Percentiles rank a stretch among this genome's conserved stretches.
Evolutionary conservation across 2,888 invertebrate genomes (phyloP).

Genomic region (Acrobasis consociella): DNA sequence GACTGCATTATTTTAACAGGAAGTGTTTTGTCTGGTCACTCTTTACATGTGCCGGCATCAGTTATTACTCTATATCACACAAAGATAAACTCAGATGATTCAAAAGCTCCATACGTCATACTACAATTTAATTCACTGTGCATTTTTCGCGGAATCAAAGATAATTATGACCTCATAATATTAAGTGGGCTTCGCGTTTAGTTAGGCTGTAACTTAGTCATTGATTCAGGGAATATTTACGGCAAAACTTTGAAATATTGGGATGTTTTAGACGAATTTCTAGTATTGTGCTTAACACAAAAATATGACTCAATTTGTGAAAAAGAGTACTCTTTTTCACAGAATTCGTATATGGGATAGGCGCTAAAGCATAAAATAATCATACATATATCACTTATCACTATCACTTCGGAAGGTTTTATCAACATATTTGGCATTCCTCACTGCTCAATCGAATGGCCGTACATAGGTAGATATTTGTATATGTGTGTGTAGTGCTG

Average conservation of each 20-base stretch:
- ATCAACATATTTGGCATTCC: too few species aligned
- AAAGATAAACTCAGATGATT: constrained; percentile 34
- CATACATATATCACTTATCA: too few species aligned
- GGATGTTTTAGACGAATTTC: not conserved
- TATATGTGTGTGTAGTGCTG: too few species aligned
- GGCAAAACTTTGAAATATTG: constrained; percentile 22
- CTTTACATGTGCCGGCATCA: not conserved
- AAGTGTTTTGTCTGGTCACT: not conserved
- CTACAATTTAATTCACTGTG: constrained; percentile 34
- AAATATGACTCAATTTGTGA: too few species aligned
- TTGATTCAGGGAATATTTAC: constrained; percentile 39
- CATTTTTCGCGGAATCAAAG: constrained; percentile 51
- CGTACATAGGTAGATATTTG: too few species aligned
- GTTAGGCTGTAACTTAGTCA: constrained; percentile 47
- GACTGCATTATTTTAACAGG: not conserved
- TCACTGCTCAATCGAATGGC: too few species aligned
- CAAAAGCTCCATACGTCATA: constrained; percentile 35
- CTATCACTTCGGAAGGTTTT: too few species aligned
- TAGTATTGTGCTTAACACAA: too few species aligned
- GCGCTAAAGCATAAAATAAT: too few species aligned
- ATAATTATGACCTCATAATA: constrained; percentile 50
- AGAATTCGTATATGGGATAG: too few species aligned
- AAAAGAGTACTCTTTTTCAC: too few species aligned
- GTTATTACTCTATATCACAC: not conserved
- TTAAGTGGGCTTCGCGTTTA: constrained; percentile 39